Conservation (phyloP, 2,888 invertebrate genomes). For the Achlya flavicornis region DNA sequence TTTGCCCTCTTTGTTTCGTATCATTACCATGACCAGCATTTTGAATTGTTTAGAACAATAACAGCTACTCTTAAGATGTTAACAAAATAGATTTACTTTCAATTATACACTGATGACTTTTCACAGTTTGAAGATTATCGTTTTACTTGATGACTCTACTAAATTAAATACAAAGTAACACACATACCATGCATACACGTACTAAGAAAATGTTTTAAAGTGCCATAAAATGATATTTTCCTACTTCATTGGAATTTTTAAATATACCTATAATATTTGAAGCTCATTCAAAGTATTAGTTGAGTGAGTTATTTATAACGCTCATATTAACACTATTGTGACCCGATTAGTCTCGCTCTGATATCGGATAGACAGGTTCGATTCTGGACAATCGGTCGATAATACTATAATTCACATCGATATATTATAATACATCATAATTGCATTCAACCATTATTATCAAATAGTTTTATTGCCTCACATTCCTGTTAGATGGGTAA, state of each 20-base stretch:
- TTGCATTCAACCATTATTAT: slow-evolving; percentile 1
- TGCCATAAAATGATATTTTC: no score
- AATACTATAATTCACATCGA: slow-evolving; percentile 30
- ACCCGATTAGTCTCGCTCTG: slow-evolving; percentile 63
- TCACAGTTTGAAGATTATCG: slow-evolving; percentile 19
- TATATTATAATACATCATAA: slow-evolving; percentile 27
- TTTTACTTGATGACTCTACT: neutral
- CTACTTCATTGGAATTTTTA: neutral
- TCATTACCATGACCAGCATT: slow-evolving; percentile 48
- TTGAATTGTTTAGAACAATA: slow-evolving; percentile 51
- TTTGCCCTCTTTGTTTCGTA: slow-evolving; percentile 42
- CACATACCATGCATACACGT: neutral
- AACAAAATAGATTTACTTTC: slow-evolving; percentile 50
- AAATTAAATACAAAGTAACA: neutral
- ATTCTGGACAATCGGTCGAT: slow-evolving; percentile 59
- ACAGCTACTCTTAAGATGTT: slow-evolving; percentile 36
- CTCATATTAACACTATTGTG: slow-evolving; percentile 46
- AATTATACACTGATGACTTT: slow-evolving; percentile 47
- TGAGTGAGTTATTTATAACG: slow-evolving; percentile 33
- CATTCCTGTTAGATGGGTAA: neutral
- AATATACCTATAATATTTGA: neutral
- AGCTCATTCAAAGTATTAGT: slow-evolving; percentile 16
- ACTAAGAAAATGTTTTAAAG: no score
- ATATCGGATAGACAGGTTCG: slow-evolving; percentile 52
- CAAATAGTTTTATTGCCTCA: neutral